Conservation (phyloP, 35 echinoderm and acorn worm species). For the Eucidaris tribuloides region DNA sequence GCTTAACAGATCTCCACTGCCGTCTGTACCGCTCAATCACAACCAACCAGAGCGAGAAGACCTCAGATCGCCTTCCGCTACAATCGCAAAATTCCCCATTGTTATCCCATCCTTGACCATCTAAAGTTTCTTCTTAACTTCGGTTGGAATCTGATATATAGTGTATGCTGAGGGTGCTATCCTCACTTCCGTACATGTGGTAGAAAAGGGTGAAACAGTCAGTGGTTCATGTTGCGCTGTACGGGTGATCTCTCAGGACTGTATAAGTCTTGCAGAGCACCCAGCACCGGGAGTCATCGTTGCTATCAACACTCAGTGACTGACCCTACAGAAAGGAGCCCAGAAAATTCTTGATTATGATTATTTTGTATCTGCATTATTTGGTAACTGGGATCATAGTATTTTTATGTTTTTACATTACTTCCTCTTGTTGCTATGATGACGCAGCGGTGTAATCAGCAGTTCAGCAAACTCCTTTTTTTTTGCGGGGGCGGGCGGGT, state of each 20-base stretch:
- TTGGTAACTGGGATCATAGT: too few species aligned
- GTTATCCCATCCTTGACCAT: background rate
- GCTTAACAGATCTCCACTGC: background rate
- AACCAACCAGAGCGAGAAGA: background rate
- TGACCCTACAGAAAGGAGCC: too few species aligned
- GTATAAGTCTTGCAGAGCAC: background rate
- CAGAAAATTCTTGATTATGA: too few species aligned
- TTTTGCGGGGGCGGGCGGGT: too few species aligned
- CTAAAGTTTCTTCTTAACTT: background rate
- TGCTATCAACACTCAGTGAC: background rate
- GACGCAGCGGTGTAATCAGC: too few species aligned
- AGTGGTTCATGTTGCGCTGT: background rate
- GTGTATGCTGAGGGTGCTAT: background rate
- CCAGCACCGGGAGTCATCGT: background rate
- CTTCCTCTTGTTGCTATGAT: too few species aligned
- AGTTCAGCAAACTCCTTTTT: too few species aligned
- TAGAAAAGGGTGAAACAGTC: background rate
- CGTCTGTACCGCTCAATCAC: background rate
- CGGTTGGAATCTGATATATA: background rate
- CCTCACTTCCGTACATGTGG: background rate
- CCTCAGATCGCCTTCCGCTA: background rate
- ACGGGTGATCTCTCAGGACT: background rate
- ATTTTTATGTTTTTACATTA: too few species aligned
- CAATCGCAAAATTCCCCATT: background rate
- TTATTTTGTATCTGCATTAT: too few species aligned